Conservation (phyloP, 2,888 invertebrate species). For the Mayetiola destructor region DNA sequence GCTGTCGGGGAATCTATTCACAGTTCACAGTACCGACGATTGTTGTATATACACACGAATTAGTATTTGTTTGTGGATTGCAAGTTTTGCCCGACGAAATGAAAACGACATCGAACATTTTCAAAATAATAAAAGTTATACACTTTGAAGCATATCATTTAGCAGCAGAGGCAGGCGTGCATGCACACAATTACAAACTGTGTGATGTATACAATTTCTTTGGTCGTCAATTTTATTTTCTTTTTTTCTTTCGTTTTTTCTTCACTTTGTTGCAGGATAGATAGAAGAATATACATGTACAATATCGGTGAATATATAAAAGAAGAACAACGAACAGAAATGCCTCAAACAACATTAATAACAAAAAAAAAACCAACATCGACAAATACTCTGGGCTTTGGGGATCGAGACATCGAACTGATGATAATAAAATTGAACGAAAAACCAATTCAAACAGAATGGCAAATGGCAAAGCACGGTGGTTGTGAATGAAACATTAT, state of each 20-base stretch:
- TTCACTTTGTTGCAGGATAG: too few relatives aligned
- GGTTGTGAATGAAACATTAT: constrained; percentile 6
- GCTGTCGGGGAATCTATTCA: too few relatives aligned
- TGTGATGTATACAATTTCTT: too few relatives aligned
- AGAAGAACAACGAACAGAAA: not conserved
- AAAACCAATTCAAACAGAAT: not conserved
- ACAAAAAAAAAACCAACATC: not conserved
- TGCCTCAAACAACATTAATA: not conserved
- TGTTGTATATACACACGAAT: too few relatives aligned
- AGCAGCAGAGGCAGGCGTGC: too few relatives aligned
- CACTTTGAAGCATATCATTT: too few relatives aligned
- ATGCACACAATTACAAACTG: too few relatives aligned
- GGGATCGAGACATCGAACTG: not conserved
- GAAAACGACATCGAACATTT: constrained; percentile 12
- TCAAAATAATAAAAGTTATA: too few relatives aligned
- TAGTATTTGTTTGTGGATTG: too few relatives aligned
- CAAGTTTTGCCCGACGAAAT: not conserved
- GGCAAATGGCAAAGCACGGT: not conserved
- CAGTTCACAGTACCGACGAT: too few relatives aligned
- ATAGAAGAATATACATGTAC: not conserved
- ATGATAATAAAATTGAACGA: not conserved
- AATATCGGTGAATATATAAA: not conserved
- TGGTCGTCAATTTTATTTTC: too few relatives aligned
- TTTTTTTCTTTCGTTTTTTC: too few relatives aligned
- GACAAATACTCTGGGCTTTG: not conserved